A percentile compares a stretch with the other conserved stretches of the same genome.
Evolutionary conservation across 1,140 invertebrate species (phyloP).

Genomic region (Galleria mellonella): DNA sequence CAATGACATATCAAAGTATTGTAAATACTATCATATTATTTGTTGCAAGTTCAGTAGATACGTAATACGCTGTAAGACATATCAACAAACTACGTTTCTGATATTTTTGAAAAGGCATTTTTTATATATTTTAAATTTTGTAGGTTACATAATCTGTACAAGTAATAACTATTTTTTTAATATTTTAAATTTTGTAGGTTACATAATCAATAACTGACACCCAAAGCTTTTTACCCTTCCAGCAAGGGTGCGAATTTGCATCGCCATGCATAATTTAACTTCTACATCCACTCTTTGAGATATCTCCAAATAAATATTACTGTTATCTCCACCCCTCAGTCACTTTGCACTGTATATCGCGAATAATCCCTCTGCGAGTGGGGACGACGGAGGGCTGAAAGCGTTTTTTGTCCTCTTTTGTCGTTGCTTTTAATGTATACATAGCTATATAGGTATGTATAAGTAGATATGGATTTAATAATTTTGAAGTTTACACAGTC

Average conservation of each 20-base stretch:
- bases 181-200: no score
- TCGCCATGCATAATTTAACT: constrained; percentile 70
- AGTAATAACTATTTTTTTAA: no score
- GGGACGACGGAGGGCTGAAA: constrained; percentile 17
- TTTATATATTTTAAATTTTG: no score
- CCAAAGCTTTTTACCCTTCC: constrained; percentile 7
- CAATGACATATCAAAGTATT: no score
- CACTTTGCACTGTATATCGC: constrained; percentile 56
- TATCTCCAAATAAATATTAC: constrained; percentile 51
- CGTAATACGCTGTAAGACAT: no score
- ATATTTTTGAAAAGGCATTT: no score
- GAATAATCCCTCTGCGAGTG: constrained; percentile 60
- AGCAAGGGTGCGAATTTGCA: constrained; percentile 44
- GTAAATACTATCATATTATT: no score
- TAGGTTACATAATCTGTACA: no score
- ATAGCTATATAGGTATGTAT: neutral
- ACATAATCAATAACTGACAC: neutral
- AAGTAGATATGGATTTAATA: neutral
- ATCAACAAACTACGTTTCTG: no score
- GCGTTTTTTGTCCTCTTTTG: constrained; percentile 13
- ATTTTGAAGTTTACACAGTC: neutral
- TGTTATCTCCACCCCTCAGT: constrained; percentile 57
- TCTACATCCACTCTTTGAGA: constrained; percentile 33
- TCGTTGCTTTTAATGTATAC: constrained; percentile 26
- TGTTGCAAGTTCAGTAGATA: no score